Evolutionary conservation across 2,797 vertebrate species (phyloP).

Genomic region (Champsocephalus esox): DNA sequence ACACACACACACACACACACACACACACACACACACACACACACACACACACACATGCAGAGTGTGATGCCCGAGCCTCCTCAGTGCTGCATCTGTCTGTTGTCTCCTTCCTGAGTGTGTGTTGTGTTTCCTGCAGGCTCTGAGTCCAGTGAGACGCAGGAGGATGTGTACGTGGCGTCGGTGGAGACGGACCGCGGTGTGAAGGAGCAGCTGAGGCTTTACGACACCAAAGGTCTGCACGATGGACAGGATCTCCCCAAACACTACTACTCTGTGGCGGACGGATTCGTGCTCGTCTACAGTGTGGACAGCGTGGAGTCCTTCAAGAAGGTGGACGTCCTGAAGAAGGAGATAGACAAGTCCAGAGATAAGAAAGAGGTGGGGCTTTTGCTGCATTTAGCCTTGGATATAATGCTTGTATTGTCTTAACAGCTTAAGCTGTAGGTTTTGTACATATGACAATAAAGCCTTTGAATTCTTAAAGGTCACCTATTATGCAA

Average conservation of each 20-base stretch:
- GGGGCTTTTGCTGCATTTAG: neutral
- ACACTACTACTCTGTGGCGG: constrained; percentile 93
- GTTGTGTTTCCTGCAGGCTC: constrained; percentile 78
- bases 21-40: neutral
- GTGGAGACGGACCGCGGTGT: constrained; percentile 95
- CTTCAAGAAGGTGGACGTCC: constrained; percentile 90
- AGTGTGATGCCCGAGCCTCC: constrained; percentile 44
- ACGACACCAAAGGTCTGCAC: constrained; percentile 92
- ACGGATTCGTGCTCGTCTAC: constrained; percentile 95
- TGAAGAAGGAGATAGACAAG: constrained; percentile 95
- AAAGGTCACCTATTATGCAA: no score
- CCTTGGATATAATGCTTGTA: no score
- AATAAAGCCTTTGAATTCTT: no score
- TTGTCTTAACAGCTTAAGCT: no score
- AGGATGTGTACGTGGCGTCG: constrained; percentile 93
- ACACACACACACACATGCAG: neutral
- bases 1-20: neutral
- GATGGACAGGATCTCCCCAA: constrained; percentile 91
- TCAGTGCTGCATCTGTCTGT: constrained; percentile 74
- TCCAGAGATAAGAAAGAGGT: constrained; percentile 97
- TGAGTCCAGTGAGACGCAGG: constrained; percentile 91
- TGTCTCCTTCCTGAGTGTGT: neutral
- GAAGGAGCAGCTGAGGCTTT: constrained; percentile 94
- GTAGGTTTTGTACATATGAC: no score
- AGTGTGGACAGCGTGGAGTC: constrained; percentile 93